phyloP scores from a whole-genome alignment of 2,888 invertebrate species.

The Eupithecia dodoneata region DNA sequence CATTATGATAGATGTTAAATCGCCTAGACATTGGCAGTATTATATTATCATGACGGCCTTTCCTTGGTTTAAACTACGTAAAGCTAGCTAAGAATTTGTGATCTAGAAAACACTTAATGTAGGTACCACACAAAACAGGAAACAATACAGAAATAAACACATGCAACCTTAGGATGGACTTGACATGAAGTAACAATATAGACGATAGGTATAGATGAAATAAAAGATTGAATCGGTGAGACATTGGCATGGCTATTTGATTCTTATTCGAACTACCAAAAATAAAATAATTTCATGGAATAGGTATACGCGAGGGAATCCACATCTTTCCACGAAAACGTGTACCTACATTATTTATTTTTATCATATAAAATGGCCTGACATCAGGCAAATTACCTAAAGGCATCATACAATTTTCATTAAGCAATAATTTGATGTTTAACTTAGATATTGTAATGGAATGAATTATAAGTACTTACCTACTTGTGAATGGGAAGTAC shows the following conservation, averaged over 20 bases:
- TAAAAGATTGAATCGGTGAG: too few relatives aligned
- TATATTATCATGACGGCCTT: neutral
- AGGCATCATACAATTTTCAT: neutral
- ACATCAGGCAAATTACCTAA: neutral
- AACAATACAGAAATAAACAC: too few relatives aligned
- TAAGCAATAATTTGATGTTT: conserved; percentile 1
- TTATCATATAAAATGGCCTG: neutral
- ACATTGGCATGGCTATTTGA: too few relatives aligned
- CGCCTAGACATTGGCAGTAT: neutral
- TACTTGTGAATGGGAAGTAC: neutral
- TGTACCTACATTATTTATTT: too few relatives aligned
- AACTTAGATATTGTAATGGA: neutral
- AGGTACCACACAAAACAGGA: too few relatives aligned
- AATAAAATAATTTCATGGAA: too few relatives aligned
- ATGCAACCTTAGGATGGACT: too few relatives aligned
- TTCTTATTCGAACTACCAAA: too few relatives aligned
- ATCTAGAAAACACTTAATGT: neutral
- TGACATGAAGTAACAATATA: too few relatives aligned
- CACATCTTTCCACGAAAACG: neutral
- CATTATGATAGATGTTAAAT: neutral
- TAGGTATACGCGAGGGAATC: too few relatives aligned
- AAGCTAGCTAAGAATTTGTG: neutral
- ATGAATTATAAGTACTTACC: neutral
- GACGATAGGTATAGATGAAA: too few relatives aligned
- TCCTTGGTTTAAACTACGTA: neutral